Conservation (phyloP, 2,797 vertebrate species). For the Odontamblyopus lacepedii region DNA sequence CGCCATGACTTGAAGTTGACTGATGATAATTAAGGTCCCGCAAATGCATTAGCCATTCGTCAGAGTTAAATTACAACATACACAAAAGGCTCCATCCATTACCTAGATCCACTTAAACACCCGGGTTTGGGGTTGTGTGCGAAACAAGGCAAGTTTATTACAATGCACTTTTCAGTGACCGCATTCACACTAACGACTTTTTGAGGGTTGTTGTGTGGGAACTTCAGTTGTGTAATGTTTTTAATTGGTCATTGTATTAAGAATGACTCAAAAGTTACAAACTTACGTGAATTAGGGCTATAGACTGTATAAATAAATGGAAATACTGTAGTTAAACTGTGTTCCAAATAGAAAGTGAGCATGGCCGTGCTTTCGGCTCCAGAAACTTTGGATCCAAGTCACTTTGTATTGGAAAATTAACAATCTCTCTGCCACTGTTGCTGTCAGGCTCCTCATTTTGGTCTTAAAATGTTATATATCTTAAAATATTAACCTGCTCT, state of each 20-base stretch:
- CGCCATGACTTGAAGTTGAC: constrained; percentile 21
- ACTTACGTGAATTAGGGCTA: too few relatives aligned
- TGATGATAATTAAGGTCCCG: constrained; percentile 31
- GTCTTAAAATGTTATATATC: too few relatives aligned
- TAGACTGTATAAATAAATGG: too few relatives aligned
- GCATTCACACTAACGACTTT: background rate
- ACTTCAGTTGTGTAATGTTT: background rate
- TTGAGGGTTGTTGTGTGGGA: background rate
- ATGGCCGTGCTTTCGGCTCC: too few relatives aligned
- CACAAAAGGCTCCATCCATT: constrained; percentile 25
- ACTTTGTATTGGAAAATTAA: too few relatives aligned
- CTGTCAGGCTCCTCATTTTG: too few relatives aligned
- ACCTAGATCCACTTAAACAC: constrained; percentile 15
- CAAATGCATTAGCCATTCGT: constrained; percentile 22
- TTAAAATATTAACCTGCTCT: too few relatives aligned
- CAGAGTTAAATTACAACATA: constrained; percentile 23
- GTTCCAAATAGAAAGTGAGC: too few relatives aligned
- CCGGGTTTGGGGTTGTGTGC: background rate
- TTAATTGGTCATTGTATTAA: background rate
- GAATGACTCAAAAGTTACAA: background rate
- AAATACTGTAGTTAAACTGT: too few relatives aligned
- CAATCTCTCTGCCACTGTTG: too few relatives aligned
- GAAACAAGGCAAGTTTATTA: background rate
- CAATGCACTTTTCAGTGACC: background rate
- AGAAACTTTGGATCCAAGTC: too few relatives aligned